Conservation (phyloP, 2,797 vertebrate genomes). For the Peromyscus attwateri region DNA sequence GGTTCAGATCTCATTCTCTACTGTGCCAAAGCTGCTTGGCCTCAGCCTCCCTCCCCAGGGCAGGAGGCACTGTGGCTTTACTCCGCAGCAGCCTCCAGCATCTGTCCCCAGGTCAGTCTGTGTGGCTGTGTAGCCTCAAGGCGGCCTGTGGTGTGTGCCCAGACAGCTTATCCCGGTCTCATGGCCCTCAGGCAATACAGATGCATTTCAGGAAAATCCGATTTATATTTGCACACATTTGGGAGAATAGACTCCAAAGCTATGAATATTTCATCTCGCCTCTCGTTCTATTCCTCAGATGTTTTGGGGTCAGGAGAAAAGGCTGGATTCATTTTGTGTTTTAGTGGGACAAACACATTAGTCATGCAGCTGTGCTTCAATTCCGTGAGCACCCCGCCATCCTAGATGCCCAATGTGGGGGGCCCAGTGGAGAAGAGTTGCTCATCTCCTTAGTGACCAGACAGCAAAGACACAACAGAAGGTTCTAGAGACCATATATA, state of each 20-base stretch:
- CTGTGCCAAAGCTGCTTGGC: neutral
- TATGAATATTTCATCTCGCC: conserved; percentile 48
- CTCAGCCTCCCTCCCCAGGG: no score
- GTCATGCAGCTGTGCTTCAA: fast-evolving
- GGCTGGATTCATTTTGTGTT: conserved; percentile 53
- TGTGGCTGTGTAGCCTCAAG: neutral
- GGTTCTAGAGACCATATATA: neutral
- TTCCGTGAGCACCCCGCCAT: no score
- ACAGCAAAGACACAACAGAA: neutral
- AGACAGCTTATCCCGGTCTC: neutral
- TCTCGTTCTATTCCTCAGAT: neutral
- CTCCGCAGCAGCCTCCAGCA: neutral
- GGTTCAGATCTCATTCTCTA: neutral
- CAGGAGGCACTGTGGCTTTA: neutral
- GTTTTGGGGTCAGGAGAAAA: conserved; percentile 53
- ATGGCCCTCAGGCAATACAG: neutral
- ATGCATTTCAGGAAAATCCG: neutral
- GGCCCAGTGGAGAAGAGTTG: neutral
- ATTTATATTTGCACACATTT: conserved; percentile 43
- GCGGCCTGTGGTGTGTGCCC: neutral
- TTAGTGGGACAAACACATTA: conserved; percentile 4
- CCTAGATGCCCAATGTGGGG: no score
- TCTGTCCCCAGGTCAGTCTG: neutral
- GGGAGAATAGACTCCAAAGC: conserved; percentile 37
- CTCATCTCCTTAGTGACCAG: neutral